Conservation (phyloP, 1,140 invertebrate species). For the Drosophila arawakana region DNA sequence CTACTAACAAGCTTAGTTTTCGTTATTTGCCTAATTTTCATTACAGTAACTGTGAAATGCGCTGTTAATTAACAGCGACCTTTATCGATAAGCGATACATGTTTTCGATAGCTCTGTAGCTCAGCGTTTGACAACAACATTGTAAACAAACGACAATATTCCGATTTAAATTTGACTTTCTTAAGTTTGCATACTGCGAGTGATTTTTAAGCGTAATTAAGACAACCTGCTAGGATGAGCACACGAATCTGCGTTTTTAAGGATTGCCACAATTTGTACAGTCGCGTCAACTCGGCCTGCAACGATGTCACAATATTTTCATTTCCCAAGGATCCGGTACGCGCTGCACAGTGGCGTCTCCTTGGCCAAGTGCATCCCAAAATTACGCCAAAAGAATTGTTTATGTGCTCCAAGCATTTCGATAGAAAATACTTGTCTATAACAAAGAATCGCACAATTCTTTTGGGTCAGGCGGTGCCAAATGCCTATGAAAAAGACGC, state of each 20-base stretch:
- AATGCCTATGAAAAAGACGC: conserved; percentile 33
- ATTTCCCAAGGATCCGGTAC: conserved; percentile 64
- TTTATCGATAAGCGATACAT: too few species aligned
- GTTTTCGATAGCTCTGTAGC: too few species aligned
- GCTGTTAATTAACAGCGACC: too few species aligned
- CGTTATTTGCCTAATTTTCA: too few species aligned
- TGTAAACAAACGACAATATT: neutral
- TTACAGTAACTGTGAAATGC: too few species aligned
- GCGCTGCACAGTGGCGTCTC: conserved; percentile 57
- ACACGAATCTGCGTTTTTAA: conserved; percentile 65
- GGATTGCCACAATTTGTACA: conserved; percentile 59
- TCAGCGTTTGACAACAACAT: neutral
- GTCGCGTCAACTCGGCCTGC: conserved; percentile 5
- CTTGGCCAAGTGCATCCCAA: conserved; percentile 57
- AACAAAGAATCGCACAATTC: conserved; percentile 49
- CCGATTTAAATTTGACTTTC: neutral
- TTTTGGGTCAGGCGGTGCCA: conserved; percentile 68
- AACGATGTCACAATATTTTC: conserved; percentile 55
- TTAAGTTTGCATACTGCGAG: neutral
- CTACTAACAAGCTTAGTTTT: too few species aligned
- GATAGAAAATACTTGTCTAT: conserved; percentile 60
- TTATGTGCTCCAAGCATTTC: conserved; percentile 75
- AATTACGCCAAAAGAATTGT: conserved; percentile 38
- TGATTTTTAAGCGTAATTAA: too few species aligned
- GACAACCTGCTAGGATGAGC: conserved; percentile 34